These are phyloP conservation scores for Leptinotarsa defecta DNA, from an alignment of 1,140 invertebrate genomes.

Conservation along the genomic window DNA sequence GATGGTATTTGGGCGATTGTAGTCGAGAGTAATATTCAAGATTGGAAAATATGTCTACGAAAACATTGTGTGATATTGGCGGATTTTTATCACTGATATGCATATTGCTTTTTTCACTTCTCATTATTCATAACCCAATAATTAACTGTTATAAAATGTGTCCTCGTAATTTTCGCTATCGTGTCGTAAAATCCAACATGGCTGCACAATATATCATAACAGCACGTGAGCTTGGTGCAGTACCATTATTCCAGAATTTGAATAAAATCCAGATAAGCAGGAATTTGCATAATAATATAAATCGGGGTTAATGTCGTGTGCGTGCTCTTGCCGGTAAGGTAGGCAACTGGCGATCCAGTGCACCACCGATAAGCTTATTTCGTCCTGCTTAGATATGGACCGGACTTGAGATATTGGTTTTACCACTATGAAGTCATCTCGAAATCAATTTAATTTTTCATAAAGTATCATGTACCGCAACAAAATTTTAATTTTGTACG, in stretches of 20 bases:
- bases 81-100: too few relatives aligned
- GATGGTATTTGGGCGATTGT: too few relatives aligned
- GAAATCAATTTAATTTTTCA: too few relatives aligned
- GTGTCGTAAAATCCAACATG: conserved; percentile 51
- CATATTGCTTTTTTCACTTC: too few relatives aligned
- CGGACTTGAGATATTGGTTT: background rate
- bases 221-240: conserved; percentile 50
- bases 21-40: too few relatives aligned
- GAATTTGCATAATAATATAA: conserved; percentile 59
- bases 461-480: too few relatives aligned
- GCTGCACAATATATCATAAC: conserved; percentile 55
- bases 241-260: conserved; percentile 57
- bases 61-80: too few relatives aligned
- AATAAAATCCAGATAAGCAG: conserved; percentile 53
- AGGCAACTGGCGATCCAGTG: conserved; percentile 41
- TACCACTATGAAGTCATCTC: too few relatives aligned
- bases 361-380: conserved; percentile 50
- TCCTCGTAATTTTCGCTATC: conserved; percentile 36
- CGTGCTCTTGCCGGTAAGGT: conserved; percentile 53
- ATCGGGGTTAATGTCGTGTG: conserved; percentile 58
- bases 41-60: too few relatives aligned
- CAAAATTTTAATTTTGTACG: too few relatives aligned
- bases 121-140: background rate
- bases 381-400: conserved; percentile 43
- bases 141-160: conserved; percentile 21